phyloP scores from a whole-genome alignment of 2,888 invertebrate species.

The Endomychus coccineus region DNA sequence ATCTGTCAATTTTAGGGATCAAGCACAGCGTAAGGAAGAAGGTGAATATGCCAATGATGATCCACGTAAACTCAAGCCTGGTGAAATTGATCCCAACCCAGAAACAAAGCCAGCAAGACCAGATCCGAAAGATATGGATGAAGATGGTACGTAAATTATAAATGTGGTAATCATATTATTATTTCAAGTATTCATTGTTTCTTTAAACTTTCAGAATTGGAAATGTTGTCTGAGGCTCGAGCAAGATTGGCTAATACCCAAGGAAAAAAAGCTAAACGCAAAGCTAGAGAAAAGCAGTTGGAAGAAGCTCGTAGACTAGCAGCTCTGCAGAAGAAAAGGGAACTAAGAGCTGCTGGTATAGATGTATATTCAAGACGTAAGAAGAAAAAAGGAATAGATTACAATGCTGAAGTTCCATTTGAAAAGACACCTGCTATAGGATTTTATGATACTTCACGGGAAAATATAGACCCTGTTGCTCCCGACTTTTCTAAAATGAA shows the following conservation, averaged over 20 bases:
- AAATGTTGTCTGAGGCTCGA: conserved; percentile 98
- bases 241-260: conserved; percentile 98
- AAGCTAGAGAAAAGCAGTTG: conserved; percentile 95
- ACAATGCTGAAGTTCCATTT: conserved; percentile 96
- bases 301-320: conserved; percentile 96
- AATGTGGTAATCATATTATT: conserved; percentile 1
- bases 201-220: conserved; percentile 62
- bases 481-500: conserved; percentile 84
- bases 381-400: conserved; percentile 87
- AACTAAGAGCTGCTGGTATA: conserved; percentile 95
- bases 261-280: conserved; percentile 87
- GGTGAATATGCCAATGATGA: conserved; percentile 90
- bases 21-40: conserved; percentile 87
- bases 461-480: conserved; percentile 79
- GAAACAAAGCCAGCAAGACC: conserved; percentile 99
- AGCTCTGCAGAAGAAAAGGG: conserved; percentile 94
- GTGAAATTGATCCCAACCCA: conserved; percentile 99
- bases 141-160: conserved; percentile 70
- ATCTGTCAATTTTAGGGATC: conserved; percentile 60
- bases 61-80: conserved; percentile 94
- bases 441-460: conserved; percentile 91
- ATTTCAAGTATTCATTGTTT: neutral
- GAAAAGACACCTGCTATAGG: conserved; percentile 89
- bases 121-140: conserved; percentile 99
- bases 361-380: conserved; percentile 53